Percentiles rank a stretch among this genome's conserved stretches.
Conservation (phyloP, 2,888 invertebrate genomes). For the Agapostemon virescens region DNA sequence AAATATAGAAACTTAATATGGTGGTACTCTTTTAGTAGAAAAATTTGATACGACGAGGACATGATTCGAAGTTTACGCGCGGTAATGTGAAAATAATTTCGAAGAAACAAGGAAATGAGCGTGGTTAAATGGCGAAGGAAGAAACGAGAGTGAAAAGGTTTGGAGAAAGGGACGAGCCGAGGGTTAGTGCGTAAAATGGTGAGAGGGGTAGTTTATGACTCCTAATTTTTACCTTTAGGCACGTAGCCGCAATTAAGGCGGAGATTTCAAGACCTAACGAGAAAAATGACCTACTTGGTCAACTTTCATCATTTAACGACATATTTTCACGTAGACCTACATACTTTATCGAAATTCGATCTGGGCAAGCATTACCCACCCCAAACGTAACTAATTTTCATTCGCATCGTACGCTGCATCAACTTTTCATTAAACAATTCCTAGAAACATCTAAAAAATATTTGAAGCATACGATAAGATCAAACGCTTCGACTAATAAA, state of each 20-base stretch:
- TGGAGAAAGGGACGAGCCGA: not conserved
- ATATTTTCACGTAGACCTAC: not conserved
- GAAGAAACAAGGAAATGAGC: not conserved
- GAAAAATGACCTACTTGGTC: not conserved
- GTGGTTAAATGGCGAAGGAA: not conserved
- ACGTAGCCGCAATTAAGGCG: conserved; percentile 2
- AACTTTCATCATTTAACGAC: not conserved
- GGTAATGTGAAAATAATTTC: not conserved
- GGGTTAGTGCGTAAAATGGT: conserved; percentile 4
- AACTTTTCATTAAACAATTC: not conserved
- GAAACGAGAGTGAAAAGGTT: conserved; percentile 7
- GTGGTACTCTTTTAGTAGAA: not conserved
- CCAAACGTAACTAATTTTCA: too few relatives aligned
- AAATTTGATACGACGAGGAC: not conserved
- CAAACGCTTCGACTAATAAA: not conserved
- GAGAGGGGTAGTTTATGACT: conserved; percentile 6
- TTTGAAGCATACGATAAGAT: not conserved
- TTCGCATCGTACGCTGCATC: too few relatives aligned
- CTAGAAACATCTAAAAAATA: not conserved
- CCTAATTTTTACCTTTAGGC: conserved; percentile 8
- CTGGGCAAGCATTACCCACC: not conserved
- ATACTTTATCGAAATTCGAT: not conserved
- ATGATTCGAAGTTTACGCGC: not conserved
- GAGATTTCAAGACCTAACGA: not conserved
- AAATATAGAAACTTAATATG: not conserved